phyloP scores from a whole-genome alignment of 2,888 invertebrate species.

The Catocala fraxini region DNA sequence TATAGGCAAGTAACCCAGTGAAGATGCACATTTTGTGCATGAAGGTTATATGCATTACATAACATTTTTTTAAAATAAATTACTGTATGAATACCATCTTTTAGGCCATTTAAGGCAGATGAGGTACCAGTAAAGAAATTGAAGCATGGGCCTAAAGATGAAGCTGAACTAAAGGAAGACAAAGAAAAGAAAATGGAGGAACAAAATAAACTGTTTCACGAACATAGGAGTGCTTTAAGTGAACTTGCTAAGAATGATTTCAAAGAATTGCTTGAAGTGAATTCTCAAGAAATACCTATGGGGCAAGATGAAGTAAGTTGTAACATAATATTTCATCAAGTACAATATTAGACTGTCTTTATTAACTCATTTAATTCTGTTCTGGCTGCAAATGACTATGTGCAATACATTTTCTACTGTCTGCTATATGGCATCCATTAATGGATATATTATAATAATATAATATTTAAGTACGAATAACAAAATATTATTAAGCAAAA shows the following conservation, averaged over 20 bases:
- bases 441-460: no score
- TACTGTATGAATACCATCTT: slow-evolving; percentile 17
- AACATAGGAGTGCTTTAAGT: slow-evolving; percentile 69
- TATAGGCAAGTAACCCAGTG: no score
- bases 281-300: slow-evolving; percentile 90
- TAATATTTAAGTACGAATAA: no score
- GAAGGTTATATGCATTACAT: no score
- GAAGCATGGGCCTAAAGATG: slow-evolving; percentile 89
- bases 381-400: no score
- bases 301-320: slow-evolving; percentile 90
- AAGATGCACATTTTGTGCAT: no score
- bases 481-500: no score
- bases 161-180: slow-evolving; percentile 80
- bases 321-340: not conserved
- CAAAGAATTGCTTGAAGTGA: slow-evolving; percentile 89
- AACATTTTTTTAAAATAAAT: not conserved
- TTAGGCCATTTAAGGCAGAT: slow-evolving; percentile 73
- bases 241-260: slow-evolving; percentile 89
- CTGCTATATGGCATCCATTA: no score
- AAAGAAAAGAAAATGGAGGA: slow-evolving; percentile 89
- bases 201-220: slow-evolving; percentile 90
- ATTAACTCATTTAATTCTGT: no score
- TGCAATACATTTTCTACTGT: no score
- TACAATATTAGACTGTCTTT: no score
- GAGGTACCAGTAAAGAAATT: slow-evolving; percentile 90